These are phyloP conservation scores for Beaufortia kweichowensis DNA, from an alignment of 2,113 vertebrate species.

Conservation along the genomic window DNA sequence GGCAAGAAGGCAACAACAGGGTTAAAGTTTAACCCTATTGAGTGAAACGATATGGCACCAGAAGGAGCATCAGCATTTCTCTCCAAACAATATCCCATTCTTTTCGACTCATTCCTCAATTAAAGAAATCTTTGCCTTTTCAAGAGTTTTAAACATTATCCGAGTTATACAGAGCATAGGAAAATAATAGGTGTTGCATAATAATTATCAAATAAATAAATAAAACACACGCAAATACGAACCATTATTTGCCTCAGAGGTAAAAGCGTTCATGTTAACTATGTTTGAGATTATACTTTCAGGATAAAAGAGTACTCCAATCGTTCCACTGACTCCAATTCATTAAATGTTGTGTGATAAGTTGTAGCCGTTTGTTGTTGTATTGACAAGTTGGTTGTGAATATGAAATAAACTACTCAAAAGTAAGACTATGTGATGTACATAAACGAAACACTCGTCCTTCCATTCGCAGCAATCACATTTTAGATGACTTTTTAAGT, in stretches of 20 bases:
- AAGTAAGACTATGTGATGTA: constrained; percentile 79
- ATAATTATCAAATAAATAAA: neutral
- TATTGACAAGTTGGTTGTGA: constrained; percentile 74
- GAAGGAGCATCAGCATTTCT: constrained; percentile 75
- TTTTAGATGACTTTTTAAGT: too few relatives aligned
- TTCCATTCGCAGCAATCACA: neutral
- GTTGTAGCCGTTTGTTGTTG: neutral
- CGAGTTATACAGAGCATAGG: neutral
- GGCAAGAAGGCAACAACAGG: constrained; percentile 73
- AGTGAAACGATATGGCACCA: constrained; percentile 79
- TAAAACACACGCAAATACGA: neutral
- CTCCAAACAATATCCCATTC: constrained; percentile 73
- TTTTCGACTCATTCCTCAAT: constrained; percentile 56
- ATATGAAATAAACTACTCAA: constrained; percentile 80
- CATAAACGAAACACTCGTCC: constrained; percentile 85
- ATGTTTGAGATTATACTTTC: neutral
- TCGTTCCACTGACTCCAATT: neutral
- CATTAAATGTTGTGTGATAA: neutral
- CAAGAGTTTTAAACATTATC: neutral
- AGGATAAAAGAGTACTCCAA: neutral
- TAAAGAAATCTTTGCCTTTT: neutral
- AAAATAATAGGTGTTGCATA: neutral
- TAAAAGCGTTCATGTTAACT: neutral
- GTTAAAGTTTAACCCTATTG: constrained; percentile 96
- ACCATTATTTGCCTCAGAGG: neutral